Base-by-base conservation (phyloP, 2,113 vertebrate genomes). In the Athene noctua region DNA sequence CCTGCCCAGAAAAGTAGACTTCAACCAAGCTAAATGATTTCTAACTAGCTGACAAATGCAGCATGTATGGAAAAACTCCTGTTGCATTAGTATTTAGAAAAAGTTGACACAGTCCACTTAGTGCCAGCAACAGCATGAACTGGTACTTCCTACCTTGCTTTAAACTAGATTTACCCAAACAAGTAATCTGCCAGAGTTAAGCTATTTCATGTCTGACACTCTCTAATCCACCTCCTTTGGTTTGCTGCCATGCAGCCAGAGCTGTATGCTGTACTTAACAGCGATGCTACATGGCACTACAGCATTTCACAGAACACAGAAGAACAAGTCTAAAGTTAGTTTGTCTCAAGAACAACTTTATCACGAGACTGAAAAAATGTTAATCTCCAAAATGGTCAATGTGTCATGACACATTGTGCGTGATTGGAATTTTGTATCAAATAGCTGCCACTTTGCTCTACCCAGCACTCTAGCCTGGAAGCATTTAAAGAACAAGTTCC, bases 311-410 rank as follows among this genome's bases (percentile, higher is more conserved):
- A 84, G 55, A 55, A 72, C 46, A 86, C 59, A 51, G 44, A 25
- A 80, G 70, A 95, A 86, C 26, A 95, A 77, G 23, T 63, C 68
- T 61, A 13, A 92, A 92, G 58, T 92, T 82, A 82, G 23, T 85
- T 67, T 86, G 34, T 80, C 88, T 91, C 81, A 77, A 63, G 71
- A 96, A 91, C 26, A 90, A 94, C 72, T 87, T 90, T 49, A 93
- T 80, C 82, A 97, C 3, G 5, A 77, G 90, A 95, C 65, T 82
- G 67, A 96, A 96, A 94, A 97, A 92, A 94, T 66, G 73, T 96
- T 95, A 93, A 95, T 94, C 85, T 95, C 94, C 54, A 80, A 92
- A 93, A 80, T 83, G 47, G 61, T 82, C 79, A 59, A 20, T 18
- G 51, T 96, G 87, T 92, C 85, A 87, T 70, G 49, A 75, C 75